Evolutionary conservation across 2,888 invertebrate genomes (phyloP).

Genomic region (Trachelus troglodyta): DNA sequence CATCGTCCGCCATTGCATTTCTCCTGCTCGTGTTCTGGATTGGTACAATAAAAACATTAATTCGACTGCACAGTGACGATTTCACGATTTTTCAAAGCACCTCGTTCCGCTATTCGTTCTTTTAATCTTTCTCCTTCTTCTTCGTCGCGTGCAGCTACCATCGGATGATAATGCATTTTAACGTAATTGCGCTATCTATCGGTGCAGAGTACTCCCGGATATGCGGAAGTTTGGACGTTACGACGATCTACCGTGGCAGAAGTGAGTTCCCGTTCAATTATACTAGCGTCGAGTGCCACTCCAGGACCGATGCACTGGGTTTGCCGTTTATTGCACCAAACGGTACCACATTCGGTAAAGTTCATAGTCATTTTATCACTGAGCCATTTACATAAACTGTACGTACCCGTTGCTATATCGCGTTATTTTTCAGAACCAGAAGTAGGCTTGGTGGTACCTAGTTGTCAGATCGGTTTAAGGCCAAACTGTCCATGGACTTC

Average conservation of each 20-base stretch:
- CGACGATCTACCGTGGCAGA: conserved; percentile 29
- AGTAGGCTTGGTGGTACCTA: conserved; percentile 30
- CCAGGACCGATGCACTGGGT: conserved; percentile 28
- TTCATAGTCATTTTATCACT: conserved; percentile 23
- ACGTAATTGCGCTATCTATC: background rate
- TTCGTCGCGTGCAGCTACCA: background rate
- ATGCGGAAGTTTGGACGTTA: conserved; percentile 32
- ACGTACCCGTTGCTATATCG: background rate
- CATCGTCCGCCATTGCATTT: background rate
- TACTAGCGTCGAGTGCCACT: conserved; percentile 31
- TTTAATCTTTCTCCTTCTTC: background rate
- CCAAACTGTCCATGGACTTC: conserved; percentile 34
- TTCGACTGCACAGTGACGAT: background rate
- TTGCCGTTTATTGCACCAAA: conserved; percentile 29
- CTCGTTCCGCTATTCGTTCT: background rate
- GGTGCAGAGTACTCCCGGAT: conserved; percentile 18
- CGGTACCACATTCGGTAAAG: conserved; percentile 28
- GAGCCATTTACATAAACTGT: background rate
- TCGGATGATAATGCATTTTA: background rate
- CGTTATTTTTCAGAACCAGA: conserved; percentile 30
- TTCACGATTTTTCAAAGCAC: background rate
- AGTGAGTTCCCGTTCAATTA: conserved; percentile 33
- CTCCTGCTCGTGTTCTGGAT: background rate
- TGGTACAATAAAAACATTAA: background rate
- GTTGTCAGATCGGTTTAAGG: conserved; percentile 33